phyloP scores from a whole-genome alignment of 2,797 vertebrate genomes.

The Bovichtus diacanthus region DNA sequence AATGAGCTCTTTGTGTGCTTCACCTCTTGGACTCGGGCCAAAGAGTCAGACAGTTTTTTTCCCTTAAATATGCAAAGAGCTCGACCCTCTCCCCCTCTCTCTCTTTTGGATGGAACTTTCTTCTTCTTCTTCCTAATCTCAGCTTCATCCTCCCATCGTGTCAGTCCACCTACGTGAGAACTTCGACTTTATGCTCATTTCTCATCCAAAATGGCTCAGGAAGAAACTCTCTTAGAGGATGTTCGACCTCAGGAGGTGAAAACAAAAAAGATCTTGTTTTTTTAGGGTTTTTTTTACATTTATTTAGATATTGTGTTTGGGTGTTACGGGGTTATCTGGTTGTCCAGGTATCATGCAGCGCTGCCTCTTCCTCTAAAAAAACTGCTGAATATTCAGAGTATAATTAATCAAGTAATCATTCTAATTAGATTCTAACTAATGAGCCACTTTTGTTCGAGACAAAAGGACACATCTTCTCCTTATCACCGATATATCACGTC shows the following conservation, averaged over 20 bases:
- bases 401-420: slow-evolving; percentile 22
- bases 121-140: background rate
- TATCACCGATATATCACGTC: background rate
- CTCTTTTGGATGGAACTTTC: background rate
- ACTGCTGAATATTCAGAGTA: slow-evolving; percentile 22
- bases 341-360: background rate
- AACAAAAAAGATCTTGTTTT: background rate
- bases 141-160: background rate
- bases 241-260: background rate
- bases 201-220: background rate
- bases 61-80: slow-evolving; percentile 55
- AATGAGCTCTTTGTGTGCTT: slow-evolving; percentile 67
- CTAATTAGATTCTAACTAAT: slow-evolving; percentile 49
- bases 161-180: background rate
- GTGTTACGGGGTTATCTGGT: background rate
- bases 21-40: slow-evolving; percentile 66
- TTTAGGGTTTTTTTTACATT: background rate
- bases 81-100: slow-evolving; percentile 3
- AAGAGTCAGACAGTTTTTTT: slow-evolving; percentile 44
- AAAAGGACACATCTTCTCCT: slow-evolving; percentile 1
- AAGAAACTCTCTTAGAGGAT: background rate
- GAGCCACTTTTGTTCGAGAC: slow-evolving; percentile 15
- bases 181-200: background rate
- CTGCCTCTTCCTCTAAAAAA: background rate
- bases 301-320: background rate